Evolutionary conservation across 2,797 vertebrate species (phyloP).

Genomic region (Sebastes ruberrimus): DNA sequence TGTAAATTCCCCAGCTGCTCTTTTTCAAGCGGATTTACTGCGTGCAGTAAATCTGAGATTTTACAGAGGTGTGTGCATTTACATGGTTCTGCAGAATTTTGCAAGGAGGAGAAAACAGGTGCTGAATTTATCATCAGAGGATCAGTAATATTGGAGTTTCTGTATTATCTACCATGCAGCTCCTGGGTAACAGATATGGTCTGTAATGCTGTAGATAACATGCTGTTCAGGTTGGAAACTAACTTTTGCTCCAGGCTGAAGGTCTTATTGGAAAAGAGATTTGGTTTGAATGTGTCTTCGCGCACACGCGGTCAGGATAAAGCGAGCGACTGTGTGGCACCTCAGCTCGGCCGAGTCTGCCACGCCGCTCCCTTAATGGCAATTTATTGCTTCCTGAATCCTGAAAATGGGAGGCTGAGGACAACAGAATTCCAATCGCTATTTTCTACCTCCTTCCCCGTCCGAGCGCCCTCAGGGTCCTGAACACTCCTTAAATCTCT

Average conservation of each 20-base stretch:
- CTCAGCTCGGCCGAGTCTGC: conserved; percentile 57
- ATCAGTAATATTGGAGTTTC: not conserved
- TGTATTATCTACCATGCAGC: not conserved
- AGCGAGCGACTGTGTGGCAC: conserved; percentile 75
- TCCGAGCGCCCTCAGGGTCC: conserved; percentile 41
- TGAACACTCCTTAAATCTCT: conserved; percentile 69
- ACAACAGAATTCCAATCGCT: conserved; percentile 76
- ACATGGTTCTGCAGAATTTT: conserved; percentile 9
- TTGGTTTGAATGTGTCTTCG: conserved; percentile 35
- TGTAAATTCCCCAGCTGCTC: conserved; percentile 68
- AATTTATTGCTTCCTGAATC: conserved; percentile 84
- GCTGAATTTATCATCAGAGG: conserved; percentile 35
- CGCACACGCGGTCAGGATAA: conserved; percentile 52
- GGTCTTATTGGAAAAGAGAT: not conserved
- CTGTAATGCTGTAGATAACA: not conserved
- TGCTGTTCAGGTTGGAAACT: not conserved
- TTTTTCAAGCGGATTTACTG: conserved; percentile 54
- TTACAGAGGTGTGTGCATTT: conserved; percentile 30
- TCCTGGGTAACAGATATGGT: not conserved
- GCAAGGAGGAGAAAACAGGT: conserved; percentile 55
- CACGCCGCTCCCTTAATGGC: conserved; percentile 68
- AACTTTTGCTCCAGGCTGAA: not conserved
- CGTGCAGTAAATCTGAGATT: conserved; percentile 44
- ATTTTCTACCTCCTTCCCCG: conserved; percentile 53
- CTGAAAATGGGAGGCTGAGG: conserved; percentile 62